Evolutionary conservation across 2,888 invertebrate species (phyloP), one percentile per base, ranked within the genome.

Genomic region (Hemicrepidius hirtus): DNA sequence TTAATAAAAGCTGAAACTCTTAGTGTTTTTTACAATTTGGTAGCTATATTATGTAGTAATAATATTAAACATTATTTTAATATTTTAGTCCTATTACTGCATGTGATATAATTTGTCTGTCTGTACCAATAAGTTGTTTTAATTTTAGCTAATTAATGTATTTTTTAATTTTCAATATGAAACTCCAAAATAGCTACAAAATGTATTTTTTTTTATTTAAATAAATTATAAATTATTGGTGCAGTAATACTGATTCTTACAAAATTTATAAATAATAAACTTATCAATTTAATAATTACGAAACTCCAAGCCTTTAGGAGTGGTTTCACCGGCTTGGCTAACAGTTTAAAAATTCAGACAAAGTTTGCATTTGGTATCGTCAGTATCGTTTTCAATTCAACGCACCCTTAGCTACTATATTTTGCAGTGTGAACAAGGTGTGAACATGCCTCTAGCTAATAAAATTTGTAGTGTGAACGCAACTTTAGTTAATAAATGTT

Each of bases 51-150:
- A 18, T 37, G 21, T 50, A 50, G 21, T 64, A 32, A 24, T 65
- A 24, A 18, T 32, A 44, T 16, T 49, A 41, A 66, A 9, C n/a
- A 41, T 60, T 24, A 35, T 57, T 63, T 37, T 68, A 53, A 50
- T 68, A 16, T 59, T 62, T 62, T 66, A 66, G 65, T 71, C 67
- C 53, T 67, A 59, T 60, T 57, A 67, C 57, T 72, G 72, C 68
- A 72, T 72, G 72, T 72, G 72, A 72, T 72, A 71, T 60, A 70
- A 70, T 71, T 53, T 72, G 55, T 63, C 53, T 72, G 55, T 64
- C 53, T 63, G 44, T 72, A 60, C 10, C 28, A 50, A 32, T 68
- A 64, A 46, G 63, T 68, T 55, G 49, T 65, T 67, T 72, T 63
- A 64, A 53, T 69, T n/a, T n/a, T 62, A 63, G 44, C 20, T 13